Percentiles rank a stretch among this genome's conserved stretches.
Conservation (phyloP, 53 echinoderm and acorn worm species). For the Apostichopus leukothele region DNA sequence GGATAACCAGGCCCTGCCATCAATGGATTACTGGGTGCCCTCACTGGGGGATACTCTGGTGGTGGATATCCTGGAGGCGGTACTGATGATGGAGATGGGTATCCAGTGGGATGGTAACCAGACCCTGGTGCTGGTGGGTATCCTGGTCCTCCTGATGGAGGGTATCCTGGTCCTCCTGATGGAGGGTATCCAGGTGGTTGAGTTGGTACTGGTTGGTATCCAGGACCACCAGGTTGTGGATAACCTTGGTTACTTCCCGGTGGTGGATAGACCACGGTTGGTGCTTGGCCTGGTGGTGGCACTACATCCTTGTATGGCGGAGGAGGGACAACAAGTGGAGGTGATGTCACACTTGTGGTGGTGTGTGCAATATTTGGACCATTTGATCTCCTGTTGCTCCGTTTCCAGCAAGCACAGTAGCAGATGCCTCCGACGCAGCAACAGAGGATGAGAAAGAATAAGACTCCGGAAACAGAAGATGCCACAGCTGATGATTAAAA, state of each 20-base stretch:
- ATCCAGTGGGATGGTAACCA: background rate
- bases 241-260: background rate
- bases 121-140: background rate
- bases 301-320: constrained; percentile 16
- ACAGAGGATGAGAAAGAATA: background rate
- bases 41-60: background rate
- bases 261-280: background rate
- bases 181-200: constrained; percentile 7
- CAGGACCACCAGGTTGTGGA: constrained; percentile 8
- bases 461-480: background rate
- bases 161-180: background rate
- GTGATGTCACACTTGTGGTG: background rate
- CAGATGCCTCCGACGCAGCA: background rate
- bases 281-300: background rate
- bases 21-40: background rate
- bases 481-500: background rate
- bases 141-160: background rate
- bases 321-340: background rate
- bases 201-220: background rate
- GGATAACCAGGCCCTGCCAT: background rate
- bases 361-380: background rate
- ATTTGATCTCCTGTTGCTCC: background rate
- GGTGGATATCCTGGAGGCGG: background rate
- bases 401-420: background rate
- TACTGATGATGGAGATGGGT: constrained; percentile 4